A percentile compares a stretch with the other conserved stretches of the same genome.
phyloP scores from a whole-genome alignment of 2,113 vertebrate genomes.

The Turnix velox region DNA sequence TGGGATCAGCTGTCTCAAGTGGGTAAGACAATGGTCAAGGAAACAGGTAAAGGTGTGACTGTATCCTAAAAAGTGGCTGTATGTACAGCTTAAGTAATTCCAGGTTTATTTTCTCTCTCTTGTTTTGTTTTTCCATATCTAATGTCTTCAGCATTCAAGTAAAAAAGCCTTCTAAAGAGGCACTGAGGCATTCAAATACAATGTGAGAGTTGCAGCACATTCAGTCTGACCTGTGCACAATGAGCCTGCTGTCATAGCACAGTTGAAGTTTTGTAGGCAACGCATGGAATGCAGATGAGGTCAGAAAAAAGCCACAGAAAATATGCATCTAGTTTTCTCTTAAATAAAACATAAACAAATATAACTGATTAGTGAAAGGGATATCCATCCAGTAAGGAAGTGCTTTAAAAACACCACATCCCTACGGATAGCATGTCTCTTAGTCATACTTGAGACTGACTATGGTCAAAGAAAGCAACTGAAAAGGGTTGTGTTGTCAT shows the following conservation, averaged over 20 bases:
- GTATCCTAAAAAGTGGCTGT: slow-evolving; percentile 14
- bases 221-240: neutral
- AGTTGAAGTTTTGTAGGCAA: neutral
- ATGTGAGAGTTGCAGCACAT: neutral
- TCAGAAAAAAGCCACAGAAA: slow-evolving; percentile 19
- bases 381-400: neutral
- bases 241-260: neutral
- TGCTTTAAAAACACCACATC: neutral
- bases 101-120: neutral
- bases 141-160: neutral
- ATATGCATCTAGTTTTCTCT: neutral
- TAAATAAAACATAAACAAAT: neutral
- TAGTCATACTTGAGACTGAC: neutral
- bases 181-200: neutral
- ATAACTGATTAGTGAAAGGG: neutral
- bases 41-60: neutral
- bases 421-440: neutral
- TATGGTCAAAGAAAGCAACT: neutral
- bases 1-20: neutral
- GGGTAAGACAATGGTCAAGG: neutral
- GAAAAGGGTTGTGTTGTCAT: neutral
- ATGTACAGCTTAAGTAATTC: neutral
- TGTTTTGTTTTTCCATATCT: neutral
- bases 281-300: neutral
- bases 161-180: neutral